Base-by-base conservation (phyloP, 2,113 vertebrate species). In the Manacus vitellinus region DNA sequence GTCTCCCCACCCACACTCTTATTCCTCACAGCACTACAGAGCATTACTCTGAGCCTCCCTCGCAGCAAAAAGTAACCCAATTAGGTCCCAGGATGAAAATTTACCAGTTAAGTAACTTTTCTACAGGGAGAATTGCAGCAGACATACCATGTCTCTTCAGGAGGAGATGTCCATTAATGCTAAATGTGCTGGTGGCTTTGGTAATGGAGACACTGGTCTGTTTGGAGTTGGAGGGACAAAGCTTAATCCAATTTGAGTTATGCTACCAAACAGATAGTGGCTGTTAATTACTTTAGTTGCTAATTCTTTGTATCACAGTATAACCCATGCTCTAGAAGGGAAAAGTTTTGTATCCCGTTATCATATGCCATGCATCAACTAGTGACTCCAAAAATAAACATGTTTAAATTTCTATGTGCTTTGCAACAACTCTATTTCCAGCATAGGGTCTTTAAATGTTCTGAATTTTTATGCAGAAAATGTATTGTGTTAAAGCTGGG, bases 101-200 rank as follows among this genome's bases (percentile, higher is more conserved):
- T 75, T 78, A 54, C 31, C 76, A 86, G 71, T 84, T 86, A 86
- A 84, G 51, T 79, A 86, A 56, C 44, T 84, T 86, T 84, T 68
- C 56, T 78, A 14, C 5, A 4, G 73, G 88, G 71, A 80, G 88
- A 94, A 94, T 84, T 72, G 73, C 76, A 68, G 65, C 4, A 5
- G 41, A 9, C 24, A 7, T 14, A 56, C 27, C 6, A 1, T 17
- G 13, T 35, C 65, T 56, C 66, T 67, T 75, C 68, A 77, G 59
- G 35, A 58, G 52, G 52, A 78, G 66, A 80, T 14, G 52, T 41
- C 75, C 88, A 89, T 92, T 87, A 84, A 72, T 33, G 76, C 63
- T 92, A 54, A 86, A 75, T 75, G 75, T 90, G 73, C 61, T 74
- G 85, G 79, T 96, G 92, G 79, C 90, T 92, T 78, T 81, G 82